Percentiles rank a stretch among this genome's conserved stretches.
Evolutionary conservation across 2,113 vertebrate genomes (phyloP).

Genomic region (Agelaius tricolor): DNA sequence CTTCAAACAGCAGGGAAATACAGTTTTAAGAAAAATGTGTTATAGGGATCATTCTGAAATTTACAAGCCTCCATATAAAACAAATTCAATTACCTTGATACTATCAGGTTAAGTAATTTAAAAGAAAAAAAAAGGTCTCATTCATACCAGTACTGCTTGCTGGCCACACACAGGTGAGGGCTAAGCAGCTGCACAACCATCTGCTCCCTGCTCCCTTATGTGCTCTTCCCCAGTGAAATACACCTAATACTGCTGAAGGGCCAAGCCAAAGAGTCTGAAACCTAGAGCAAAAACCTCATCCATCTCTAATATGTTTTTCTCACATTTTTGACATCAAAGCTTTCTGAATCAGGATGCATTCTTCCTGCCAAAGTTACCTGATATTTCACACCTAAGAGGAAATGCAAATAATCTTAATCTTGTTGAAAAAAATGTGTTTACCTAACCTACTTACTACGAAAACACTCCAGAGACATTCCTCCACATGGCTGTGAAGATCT

Average conservation of each 20-base stretch:
- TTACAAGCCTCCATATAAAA: background rate
- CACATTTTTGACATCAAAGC: background rate
- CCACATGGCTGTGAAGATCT: fast-evolving
- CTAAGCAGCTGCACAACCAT: background rate
- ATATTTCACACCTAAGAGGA: background rate
- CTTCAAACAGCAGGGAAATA: background rate
- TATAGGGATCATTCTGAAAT: background rate
- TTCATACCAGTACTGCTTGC: background rate
- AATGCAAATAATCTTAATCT: background rate
- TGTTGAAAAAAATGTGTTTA: background rate
- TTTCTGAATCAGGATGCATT: background rate
- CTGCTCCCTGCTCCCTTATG: background rate
- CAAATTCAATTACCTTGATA: background rate
- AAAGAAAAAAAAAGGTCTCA: background rate
- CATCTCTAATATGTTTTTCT: background rate
- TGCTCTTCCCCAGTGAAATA: background rate
- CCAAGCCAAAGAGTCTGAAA: background rate
- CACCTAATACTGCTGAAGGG: background rate
- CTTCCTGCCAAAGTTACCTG: background rate
- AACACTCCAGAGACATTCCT: slow-evolving; percentile 7
- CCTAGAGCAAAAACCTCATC: background rate
- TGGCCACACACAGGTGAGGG: background rate
- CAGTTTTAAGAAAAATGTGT: background rate
- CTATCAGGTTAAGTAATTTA: background rate
- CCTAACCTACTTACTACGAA: background rate